Evolutionary conservation across 2,113 vertebrate species (phyloP).

Genomic region (Lagopus leucura): DNA sequence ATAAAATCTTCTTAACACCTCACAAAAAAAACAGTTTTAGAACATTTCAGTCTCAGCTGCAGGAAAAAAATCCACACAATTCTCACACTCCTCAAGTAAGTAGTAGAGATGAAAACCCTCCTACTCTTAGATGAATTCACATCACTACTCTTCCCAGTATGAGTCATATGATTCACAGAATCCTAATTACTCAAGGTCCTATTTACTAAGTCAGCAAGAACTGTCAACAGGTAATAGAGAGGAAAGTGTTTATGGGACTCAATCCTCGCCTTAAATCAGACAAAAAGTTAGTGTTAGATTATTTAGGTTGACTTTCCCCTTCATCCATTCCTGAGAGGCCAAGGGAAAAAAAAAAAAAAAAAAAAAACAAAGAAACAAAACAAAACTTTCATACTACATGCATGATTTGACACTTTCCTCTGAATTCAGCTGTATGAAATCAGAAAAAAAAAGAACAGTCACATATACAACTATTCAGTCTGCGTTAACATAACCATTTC

Average conservation of each 20-base stretch:
- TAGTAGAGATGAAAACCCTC: background rate
- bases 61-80: background rate
- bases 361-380: background rate
- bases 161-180: background rate
- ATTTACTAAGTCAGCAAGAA: conserved; percentile 6
- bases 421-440: background rate
- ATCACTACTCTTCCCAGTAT: fast-evolving
- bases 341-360: background rate
- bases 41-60: background rate
- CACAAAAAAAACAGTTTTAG: background rate
- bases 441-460: background rate
- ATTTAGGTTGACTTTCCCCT: background rate
- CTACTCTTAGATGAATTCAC: background rate
- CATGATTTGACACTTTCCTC: background rate
- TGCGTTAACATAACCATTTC: background rate
- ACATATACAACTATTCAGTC: background rate
- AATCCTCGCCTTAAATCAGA: background rate
- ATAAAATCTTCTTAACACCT: background rate
- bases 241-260: background rate
- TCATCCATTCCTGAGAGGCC: background rate
- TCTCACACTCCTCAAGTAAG: background rate
- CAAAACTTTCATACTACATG: background rate
- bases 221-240: background rate
- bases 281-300: background rate
- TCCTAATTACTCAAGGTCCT: background rate